Evolutionary conservation across 2,797 vertebrate genomes (phyloP), one percentile per base, ranked within the genome.

Genomic region (Clamator glandarius): DNA sequence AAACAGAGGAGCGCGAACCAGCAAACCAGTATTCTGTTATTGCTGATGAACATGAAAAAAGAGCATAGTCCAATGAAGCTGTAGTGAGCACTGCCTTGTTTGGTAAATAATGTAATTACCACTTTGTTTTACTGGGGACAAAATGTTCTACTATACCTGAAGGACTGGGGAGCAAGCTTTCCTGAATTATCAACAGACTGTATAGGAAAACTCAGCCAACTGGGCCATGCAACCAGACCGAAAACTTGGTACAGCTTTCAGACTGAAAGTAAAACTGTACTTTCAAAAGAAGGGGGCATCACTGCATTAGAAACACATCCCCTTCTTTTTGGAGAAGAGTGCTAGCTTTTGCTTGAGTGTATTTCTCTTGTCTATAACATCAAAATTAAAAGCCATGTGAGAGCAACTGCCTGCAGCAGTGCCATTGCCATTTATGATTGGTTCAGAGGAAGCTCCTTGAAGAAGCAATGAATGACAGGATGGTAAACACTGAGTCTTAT

Each of bases 401-500:
- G 19, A 80, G 54, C 72, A 87, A 52, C 28, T 94, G 64, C 78
- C 61, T 83, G 72, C 59, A 84, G 63, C 69, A 74, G 59, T 73
- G 52, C 36, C 41, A 0, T 11, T 86, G 70, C 41, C 70, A 90
- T 87, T 62, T 77, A 42, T 0, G 0, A 23, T 9, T 39, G 72
- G n/a, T 87, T 91, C 70, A 44, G 62, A 67, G 87, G 58, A 90
- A 88, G 24, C 74, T 86, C 50, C 8, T 1, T 72, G 59, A 82
- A 84, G 63, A 82, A 82, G 39, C 35, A 42, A 0, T 83, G 72
- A 94, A 64, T 76, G 92, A 79, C 89, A 86, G 85, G 57, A 61
- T 77, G 26, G 24, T 73, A 96, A 95, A 92, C 85, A 64, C 55
- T 44, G 21, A 86, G 2, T 63, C 33, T 87, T 94, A 77, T 61